Evolutionary conservation across 2,797 vertebrate species (phyloP), one percentile per base, ranked within the genome.

Genomic region (Euphonia xanthogaster): DNA sequence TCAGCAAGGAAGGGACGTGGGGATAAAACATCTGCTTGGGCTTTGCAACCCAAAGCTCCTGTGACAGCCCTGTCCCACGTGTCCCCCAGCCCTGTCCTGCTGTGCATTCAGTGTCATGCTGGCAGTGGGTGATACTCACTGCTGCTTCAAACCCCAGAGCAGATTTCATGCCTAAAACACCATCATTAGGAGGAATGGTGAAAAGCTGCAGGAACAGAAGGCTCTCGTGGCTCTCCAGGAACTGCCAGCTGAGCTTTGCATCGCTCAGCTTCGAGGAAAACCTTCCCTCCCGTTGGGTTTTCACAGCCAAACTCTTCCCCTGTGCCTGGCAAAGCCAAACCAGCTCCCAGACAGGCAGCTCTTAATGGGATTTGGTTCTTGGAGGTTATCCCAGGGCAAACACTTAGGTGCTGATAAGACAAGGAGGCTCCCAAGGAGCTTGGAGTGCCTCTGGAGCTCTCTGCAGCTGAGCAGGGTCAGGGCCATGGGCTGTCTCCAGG

Each of bases 191-290:
- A 72, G 78, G 90, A 82, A 71, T 7, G 68, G 73, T 14, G 74
- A 48, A 71, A 96, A 95, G 70, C 83, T 86, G 86, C 65, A 50
- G 1, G 58, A 90, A 83, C 91, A 95, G 92, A 94, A 93, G 89
- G 89, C 74, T 93, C 77, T 79, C 1, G 31, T 76, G 88, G 7
- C 91, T 95, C 93, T 95, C 80, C 80, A 89, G 86, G 82, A 94
- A 72, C 44, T 18, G 30, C 65, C 76, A 92, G 88, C 68, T 81
- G 91, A 94, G 84, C 75, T 35, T 63, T 10, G 9, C 7, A 12
- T 62, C 15, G 18, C 24, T 51, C 0, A 2, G 15, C 73, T 79
- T 85, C 11, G 4, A 90, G 88, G 65, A 93, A 93, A 90, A 47
- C 28, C 62, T 62, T 83, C 4, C 1, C 54, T 61, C 33, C 13